Evolutionary conservation across 2,888 invertebrate genomes (phyloP).

Genomic region (Cheiracanthium punctorium): DNA sequence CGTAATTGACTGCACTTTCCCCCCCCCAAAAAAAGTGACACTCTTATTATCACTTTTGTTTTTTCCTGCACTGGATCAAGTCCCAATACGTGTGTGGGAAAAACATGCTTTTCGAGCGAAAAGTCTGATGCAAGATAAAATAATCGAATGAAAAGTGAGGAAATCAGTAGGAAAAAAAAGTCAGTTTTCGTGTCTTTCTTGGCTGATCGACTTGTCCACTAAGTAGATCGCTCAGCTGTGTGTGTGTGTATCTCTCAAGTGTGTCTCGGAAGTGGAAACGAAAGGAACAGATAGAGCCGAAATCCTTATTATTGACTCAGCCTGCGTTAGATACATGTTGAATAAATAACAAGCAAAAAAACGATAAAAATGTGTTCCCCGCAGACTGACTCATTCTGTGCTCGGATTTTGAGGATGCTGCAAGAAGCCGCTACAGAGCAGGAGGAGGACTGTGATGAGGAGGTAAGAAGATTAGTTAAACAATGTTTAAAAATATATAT

Average conservation of each 20-base stretch:
- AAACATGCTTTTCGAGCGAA: no score
- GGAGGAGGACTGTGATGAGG: conserved; percentile 22
- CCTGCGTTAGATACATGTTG: conserved; percentile 14
- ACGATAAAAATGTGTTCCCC: conserved; percentile 7
- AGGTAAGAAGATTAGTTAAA: conserved; percentile 31
- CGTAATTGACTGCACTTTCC: no score
- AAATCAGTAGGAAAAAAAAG: neutral
- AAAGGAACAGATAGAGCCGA: neutral
- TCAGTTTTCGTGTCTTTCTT: neutral
- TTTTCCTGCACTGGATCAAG: no score
- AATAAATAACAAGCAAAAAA: no score
- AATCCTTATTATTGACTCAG: conserved; percentile 38
- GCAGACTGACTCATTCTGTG: neutral
- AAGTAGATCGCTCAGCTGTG: neutral
- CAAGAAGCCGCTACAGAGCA: neutral
- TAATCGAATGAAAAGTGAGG: neutral
- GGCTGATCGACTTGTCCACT: neutral
- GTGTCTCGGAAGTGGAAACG: neutral
- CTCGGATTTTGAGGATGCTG: conserved; percentile 24
- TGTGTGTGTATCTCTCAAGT: neutral
- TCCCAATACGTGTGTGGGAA: no score
- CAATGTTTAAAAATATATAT: no score
- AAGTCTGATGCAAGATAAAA: neutral
- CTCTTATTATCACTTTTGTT: no score
- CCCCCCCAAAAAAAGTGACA: no score